Percentiles rank a stretch among this genome's conserved stretches.
phyloP scores from a whole-genome alignment of 2,113 vertebrate species.

The Isurus oxyrinchus region DNA sequence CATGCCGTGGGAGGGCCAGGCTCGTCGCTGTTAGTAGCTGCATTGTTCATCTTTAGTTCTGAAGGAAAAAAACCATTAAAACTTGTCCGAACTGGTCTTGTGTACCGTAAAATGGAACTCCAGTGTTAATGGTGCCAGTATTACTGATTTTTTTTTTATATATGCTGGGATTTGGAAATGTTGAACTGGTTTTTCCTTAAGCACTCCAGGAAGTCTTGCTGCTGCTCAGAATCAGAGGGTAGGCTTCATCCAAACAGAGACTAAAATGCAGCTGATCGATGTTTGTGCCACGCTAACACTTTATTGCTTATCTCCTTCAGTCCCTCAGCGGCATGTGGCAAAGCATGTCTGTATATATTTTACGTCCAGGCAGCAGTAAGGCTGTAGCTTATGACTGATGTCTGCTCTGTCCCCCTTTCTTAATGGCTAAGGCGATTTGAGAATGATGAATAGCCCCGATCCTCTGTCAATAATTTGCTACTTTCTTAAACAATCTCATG shows the following conservation, averaged over 20 bases:
- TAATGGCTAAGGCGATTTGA: neutral
- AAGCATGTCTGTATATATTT: neutral
- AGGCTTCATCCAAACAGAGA: neutral
- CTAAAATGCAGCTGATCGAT: neutral
- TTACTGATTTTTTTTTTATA: no score
- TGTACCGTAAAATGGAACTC: no score
- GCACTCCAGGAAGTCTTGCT: neutral
- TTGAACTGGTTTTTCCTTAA: no score
- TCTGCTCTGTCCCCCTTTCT: neutral
- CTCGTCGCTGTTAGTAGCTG: neutral
- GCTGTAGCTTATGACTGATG: neutral
- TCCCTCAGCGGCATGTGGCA: neutral
- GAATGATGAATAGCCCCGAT: neutral
- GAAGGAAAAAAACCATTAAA: no score
- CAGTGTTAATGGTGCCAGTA: no score
- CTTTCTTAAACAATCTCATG: neutral
- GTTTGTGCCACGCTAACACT: neutral
- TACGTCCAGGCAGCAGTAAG: neutral
- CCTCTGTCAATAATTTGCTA: neutral
- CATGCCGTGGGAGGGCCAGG: neutral
- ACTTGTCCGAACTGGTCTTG: no score
- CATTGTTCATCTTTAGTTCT: neutral
- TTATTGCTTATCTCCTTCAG: neutral
- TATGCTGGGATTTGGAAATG: no score
- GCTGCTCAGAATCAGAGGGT: neutral